These are phyloP conservation scores for Eupithecia pulchellata DNA, from an alignment of 2,888 invertebrate species.

Conservation along the genomic window DNA sequence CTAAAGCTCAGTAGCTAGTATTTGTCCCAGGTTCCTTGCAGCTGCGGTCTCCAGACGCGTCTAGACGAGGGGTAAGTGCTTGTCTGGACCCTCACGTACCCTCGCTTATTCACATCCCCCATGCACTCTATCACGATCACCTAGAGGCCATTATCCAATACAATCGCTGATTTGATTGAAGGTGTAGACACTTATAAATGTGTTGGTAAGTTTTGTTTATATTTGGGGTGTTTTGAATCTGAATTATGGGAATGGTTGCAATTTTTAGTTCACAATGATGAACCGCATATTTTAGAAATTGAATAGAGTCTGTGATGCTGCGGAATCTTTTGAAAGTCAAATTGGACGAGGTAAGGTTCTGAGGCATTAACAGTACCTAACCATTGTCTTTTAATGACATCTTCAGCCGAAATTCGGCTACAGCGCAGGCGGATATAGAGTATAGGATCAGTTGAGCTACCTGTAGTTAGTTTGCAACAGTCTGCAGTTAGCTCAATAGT, in stretches of 20 bases:
- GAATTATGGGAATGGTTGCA: conserved; percentile 20
- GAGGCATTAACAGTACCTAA: too few relatives aligned
- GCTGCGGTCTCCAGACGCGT: conserved; percentile 65
- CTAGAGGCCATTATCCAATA: conserved; percentile 39
- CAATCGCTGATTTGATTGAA: conserved; percentile 36
- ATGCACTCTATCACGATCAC: conserved; percentile 34
- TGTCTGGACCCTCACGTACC: conserved; percentile 79
- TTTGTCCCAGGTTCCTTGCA: conserved; percentile 57
- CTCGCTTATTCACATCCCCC: conserved; percentile 49
- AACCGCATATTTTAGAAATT: not conserved
- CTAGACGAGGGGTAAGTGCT: conserved; percentile 84
- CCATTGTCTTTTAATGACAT: too few relatives aligned
- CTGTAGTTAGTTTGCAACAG: too few relatives aligned
- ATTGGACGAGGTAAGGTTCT: too few relatives aligned
- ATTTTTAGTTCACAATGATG: conserved; percentile 7
- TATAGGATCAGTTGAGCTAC: too few relatives aligned
- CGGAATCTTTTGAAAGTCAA: too few relatives aligned
- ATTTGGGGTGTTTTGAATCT: conserved; percentile 34
- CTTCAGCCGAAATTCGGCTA: too few relatives aligned
- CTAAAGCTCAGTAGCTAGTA: too few relatives aligned
- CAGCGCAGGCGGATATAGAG: too few relatives aligned
- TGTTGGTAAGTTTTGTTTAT: conserved; percentile 39
- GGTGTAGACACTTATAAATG: conserved; percentile 26
- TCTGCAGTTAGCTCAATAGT: too few relatives aligned
- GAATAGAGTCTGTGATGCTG: not conserved